Evolutionary conservation across 1,140 invertebrate species (phyloP), one percentile per base, ranked within the genome.

Genomic region (Drosophila sturtevanti): DNA sequence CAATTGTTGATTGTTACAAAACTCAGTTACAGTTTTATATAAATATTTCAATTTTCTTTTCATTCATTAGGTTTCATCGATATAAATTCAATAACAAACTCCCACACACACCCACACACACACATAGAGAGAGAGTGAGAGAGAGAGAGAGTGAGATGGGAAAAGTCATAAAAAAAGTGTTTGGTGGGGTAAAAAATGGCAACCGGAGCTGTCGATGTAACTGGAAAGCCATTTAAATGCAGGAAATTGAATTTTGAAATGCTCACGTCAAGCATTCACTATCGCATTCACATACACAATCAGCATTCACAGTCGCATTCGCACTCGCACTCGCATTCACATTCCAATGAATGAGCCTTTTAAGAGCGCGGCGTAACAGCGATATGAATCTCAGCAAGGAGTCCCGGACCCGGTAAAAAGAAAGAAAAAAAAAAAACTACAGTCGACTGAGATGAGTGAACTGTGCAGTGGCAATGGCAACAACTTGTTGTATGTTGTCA

Each of bases 211-310:
- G 64, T 27, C 70, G 63, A 65, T 77, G 68, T 51, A 79, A 72
- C 77, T 77, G 73, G 54, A 80, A 85, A 85, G 73, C 81, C 74
- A 86, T 85, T 85, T 85, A 81, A 85, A 69, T 85, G 81, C 81
- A 85, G 81, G 81, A 85, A 85, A 85, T 85, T 85, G 74, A 86
- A 85, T 85, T 85, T 80, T 78, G 55, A 65, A 60, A 74, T 48
- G 60, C n/a, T n/a, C 24, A 27, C 65, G 21, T 59, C 52, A 31
- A 76, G 11, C 31, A 24, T 14, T 62, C 14, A 21, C 41, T 21
- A 48, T 48, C 6, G 41, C 41, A 48, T 48, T 44, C 34, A 31
- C 27, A 31, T 31, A 31, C 27, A 31, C 27, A 31, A 31, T 31
- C 27, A 31, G 7, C 27, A 31, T 31, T 31, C 27, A 11, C 34